Base-by-base conservation (phyloP, 1,140 invertebrate genomes). In the Eufriesea mexicana region DNA sequence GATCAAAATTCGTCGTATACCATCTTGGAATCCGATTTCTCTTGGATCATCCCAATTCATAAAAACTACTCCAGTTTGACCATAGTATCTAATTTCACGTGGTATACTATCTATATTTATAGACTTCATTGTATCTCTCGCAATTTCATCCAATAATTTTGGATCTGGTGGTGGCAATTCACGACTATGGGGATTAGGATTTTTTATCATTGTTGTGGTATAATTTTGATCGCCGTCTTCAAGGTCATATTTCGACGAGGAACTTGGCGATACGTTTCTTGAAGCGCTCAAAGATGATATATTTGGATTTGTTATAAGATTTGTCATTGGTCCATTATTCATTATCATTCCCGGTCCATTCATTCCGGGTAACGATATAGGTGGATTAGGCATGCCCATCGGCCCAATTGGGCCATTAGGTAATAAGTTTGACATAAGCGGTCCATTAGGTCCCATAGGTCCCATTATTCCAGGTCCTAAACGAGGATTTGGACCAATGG, bases 51-150 rank as follows among this genome's bases (percentile, higher is more conserved):
- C 97, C 95, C 96, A 96, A 49, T 96, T 96, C 94, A 98, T 96
- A 88, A 99, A 97, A 9, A 98, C 96, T 28, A 98, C 95, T 2
- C 98, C 98, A 5, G 96, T 97, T 57, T 97, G 96, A 35, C 97
- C 97, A 86, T 99, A 98, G 87, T 98, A 97, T 64, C 98, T 95
- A 64, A 99, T 97, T 92, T 98, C 97, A 89, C 98, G 95, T 0
- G 96, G 96, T 49, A 97, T 93, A 6, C 96, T 96, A 91, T 99
- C 98, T 75, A 99, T 98, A 59, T 96, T 96, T 47, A 98, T 98
- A n/a, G 96, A 96, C 82, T 96, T 96, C 86, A 96, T 96, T 0
- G 96, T 95, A 89, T 97, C 96, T 75, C 95, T 94, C 47, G 95
- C 94, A 18, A 96, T 96, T 71, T 95, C 95, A 28, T 96, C 95